Conservation (phyloP, 2,113 vertebrate genomes). For the Oncorhynchus gorbuscha region DNA sequence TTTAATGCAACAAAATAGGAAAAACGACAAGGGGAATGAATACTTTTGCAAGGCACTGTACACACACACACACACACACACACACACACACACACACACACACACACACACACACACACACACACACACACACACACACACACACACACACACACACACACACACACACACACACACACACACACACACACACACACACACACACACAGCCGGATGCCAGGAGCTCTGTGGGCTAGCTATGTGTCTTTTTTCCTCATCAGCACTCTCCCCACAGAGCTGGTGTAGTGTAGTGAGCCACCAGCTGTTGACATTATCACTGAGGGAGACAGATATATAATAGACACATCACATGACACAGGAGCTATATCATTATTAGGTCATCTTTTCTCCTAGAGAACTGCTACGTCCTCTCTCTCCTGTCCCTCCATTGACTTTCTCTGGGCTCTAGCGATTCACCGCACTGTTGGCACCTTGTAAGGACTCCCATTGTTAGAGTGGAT, state of each 20-base stretch:
- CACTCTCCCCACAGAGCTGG: background rate
- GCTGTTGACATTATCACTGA: slow-evolving; percentile 9
- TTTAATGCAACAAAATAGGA: too few species aligned
- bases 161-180: too few species aligned
- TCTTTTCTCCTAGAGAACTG: background rate
- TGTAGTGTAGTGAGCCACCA: background rate
- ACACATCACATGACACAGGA: slow-evolving; percentile 8
- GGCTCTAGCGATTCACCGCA: too few species aligned
- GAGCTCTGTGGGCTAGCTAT: background rate
- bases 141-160: background rate
- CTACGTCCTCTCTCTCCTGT: too few species aligned
- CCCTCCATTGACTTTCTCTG: too few species aligned
- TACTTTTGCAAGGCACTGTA: too few species aligned
- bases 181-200: slow-evolving; percentile 3
- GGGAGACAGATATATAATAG: background rate
- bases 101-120: slow-evolving; percentile 12
- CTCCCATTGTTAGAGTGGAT: background rate
- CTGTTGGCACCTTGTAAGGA: background rate
- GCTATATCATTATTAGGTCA: slow-evolving; percentile 5
- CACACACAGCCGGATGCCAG: background rate
- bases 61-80: background rate
- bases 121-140: slow-evolving; percentile 12
- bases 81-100: too few species aligned
- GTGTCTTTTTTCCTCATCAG: slow-evolving; percentile 14
- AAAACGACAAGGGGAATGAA: too few species aligned